Evolutionary conservation across 2,888 invertebrate genomes (phyloP).

Genomic region (Tanypteryx hageni): DNA sequence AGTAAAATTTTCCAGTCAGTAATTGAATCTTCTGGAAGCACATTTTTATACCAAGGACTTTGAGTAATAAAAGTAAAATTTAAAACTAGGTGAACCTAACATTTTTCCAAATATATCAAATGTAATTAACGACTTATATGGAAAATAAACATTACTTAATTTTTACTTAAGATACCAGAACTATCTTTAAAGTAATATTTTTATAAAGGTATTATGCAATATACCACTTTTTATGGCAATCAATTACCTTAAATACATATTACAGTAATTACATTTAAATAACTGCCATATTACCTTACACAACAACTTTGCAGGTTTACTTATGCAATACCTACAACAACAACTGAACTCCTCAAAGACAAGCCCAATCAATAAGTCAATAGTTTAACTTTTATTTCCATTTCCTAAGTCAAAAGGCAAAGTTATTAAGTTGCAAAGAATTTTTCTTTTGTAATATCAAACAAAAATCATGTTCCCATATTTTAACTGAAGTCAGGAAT

Average conservation of each 20-base stretch:
- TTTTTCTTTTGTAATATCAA: conserved; percentile 26
- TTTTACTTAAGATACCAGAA: conserved; percentile 44
- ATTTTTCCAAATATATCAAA: background rate
- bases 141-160: conserved; percentile 23
- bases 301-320: conserved; percentile 58
- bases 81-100: conserved; percentile 29
- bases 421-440: conserved; percentile 12
- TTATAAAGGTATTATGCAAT: conserved; percentile 31
- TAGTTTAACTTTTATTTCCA: conserved; percentile 7
- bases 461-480: conserved; percentile 36
- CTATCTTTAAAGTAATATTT: conserved; percentile 50
- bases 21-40: conserved; percentile 58
- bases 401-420: conserved; percentile 8
- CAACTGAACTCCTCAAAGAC: conserved; percentile 41
- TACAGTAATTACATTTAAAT: conserved; percentile 61
- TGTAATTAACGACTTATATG: conserved; percentile 41
- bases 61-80: conserved; percentile 52
- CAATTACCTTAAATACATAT: conserved; percentile 47
- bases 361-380: background rate
- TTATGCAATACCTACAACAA: conserved; percentile 60
- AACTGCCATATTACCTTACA: conserved; percentile 51
- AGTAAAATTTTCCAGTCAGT: conserved; percentile 61
- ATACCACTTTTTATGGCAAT: conserved; percentile 49
- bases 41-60: conserved; percentile 55
- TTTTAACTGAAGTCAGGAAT: conserved; percentile 44